These are phyloP conservation scores for Dascyllus trimaculatus DNA, from an alignment of 2,113 vertebrate genomes.

Conservation along the genomic window DNA sequence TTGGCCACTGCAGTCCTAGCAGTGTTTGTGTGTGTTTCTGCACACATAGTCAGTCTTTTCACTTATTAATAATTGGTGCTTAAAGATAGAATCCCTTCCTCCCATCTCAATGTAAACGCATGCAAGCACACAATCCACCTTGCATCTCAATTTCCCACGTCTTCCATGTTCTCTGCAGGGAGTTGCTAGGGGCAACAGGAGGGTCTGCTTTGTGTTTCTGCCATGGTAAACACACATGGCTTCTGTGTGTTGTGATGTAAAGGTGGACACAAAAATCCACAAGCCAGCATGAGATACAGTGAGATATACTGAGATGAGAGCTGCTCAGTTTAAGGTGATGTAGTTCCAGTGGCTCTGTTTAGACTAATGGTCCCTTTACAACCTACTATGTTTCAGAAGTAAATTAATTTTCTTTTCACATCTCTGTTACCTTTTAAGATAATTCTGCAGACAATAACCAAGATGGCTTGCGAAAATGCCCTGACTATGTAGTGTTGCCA, in stretches of 20 bases:
- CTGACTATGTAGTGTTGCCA: too few relatives aligned
- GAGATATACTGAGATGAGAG: neutral
- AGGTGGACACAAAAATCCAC: neutral
- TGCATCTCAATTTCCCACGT: constrained; percentile 46
- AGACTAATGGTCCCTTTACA: too few relatives aligned
- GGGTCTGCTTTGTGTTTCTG: constrained; percentile 23
- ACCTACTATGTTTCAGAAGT: too few relatives aligned
- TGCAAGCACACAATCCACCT: constrained; percentile 44
- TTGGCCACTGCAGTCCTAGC: neutral
- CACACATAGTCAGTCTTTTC: constrained; percentile 1
- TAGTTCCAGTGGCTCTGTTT: too few relatives aligned
- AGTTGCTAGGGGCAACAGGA: constrained; percentile 69
- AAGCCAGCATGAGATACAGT: neutral
- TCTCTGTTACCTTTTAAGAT: too few relatives aligned
- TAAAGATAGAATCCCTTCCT: constrained; percentile 33
- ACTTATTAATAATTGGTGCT: constrained; percentile 73
- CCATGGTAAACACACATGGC: neutral
- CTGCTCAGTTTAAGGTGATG: too few relatives aligned
- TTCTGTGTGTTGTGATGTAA: constrained; percentile 12
- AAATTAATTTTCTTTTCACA: too few relatives aligned
- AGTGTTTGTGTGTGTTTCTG: neutral
- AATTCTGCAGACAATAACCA: too few relatives aligned
- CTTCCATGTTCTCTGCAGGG: constrained; percentile 27
- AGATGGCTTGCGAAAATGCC: too few relatives aligned
- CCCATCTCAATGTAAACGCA: constrained; percentile 42